phyloP scores from a whole-genome alignment of 2,888 invertebrate species.

The Nipponacmea schrenckii region DNA sequence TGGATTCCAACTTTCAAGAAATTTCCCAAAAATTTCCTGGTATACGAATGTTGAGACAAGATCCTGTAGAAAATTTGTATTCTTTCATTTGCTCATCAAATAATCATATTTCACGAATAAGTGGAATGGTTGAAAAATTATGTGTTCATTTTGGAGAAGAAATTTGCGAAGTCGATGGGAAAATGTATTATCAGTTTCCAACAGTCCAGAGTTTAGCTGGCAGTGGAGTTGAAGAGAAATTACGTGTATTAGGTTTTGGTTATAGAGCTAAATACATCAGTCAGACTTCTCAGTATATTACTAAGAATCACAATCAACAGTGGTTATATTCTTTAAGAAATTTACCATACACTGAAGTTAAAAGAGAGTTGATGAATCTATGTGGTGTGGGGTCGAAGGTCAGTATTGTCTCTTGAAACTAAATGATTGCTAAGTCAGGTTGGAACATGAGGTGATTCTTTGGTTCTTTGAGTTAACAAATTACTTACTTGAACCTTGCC shows the following conservation, averaged over 20 bases:
- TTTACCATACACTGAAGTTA: slow-evolving; percentile 77
- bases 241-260: slow-evolving; percentile 75
- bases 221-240: slow-evolving; percentile 76
- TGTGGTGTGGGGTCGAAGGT: slow-evolving; percentile 95
- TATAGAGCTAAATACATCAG: slow-evolving; percentile 73
- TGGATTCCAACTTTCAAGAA: slow-evolving; percentile 80
- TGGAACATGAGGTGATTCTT: too few species aligned
- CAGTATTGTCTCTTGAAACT: slow-evolving; percentile 15
- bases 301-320: slow-evolving; percentile 74
- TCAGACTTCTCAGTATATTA: slow-evolving; percentile 70
- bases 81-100: slow-evolving; percentile 98
- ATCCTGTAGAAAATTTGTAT: slow-evolving; percentile 91
- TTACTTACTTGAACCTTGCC: too few species aligned
- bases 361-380: slow-evolving; percentile 78
- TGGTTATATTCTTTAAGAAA: slow-evolving; percentile 81
- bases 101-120: slow-evolving; percentile 91
- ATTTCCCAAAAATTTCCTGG: slow-evolving; percentile 77
- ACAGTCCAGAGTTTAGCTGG: slow-evolving; percentile 64
- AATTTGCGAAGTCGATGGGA: slow-evolving; percentile 76
- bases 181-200: slow-evolving; percentile 84
- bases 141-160: slow-evolving; percentile 83
- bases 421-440: not conserved
- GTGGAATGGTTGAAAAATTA: slow-evolving; percentile 89
- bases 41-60: slow-evolving; percentile 90
- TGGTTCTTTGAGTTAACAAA: too few species aligned